These are phyloP conservation scores for Thecophora atra DNA, from an alignment of 2,888 invertebrate species.

Conservation along the genomic window DNA sequence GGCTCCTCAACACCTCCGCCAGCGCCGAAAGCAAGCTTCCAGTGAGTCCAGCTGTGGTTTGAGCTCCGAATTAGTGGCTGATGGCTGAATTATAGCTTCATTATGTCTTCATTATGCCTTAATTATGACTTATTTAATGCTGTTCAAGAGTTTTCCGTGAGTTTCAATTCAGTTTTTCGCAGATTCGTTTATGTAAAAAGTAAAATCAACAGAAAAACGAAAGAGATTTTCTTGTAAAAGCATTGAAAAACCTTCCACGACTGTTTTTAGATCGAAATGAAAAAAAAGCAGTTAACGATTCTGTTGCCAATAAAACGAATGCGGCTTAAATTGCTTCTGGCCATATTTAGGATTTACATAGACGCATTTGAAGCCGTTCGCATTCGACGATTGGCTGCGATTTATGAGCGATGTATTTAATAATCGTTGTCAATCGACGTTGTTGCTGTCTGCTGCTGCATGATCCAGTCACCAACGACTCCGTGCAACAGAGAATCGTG, in stretches of 20 bases:
- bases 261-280: neutral
- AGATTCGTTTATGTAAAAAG: neutral
- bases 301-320: conserved; percentile 26
- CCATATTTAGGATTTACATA: conserved; percentile 40
- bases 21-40: too few species aligned
- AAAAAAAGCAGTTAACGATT: conserved; percentile 9
- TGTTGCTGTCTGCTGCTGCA: conserved; percentile 4
- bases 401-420: conserved; percentile 35
- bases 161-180: too few species aligned
- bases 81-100: too few species aligned
- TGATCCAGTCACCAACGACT: neutral
- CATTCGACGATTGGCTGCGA: conserved; percentile 34
- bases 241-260: neutral
- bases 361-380: conserved; percentile 27
- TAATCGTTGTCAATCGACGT: conserved; percentile 17
- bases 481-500: conserved; percentile 54
- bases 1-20: too few species aligned
- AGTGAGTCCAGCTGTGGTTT: too few species aligned
- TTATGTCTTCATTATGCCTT: too few species aligned
- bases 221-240: neutral
- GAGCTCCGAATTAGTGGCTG: too few species aligned
- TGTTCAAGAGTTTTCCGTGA: too few species aligned
- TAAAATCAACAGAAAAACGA: neutral
- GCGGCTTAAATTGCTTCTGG: conserved; percentile 33
- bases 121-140: too few species aligned